A percentile compares a stretch with the other conserved stretches of the same genome.
Conservation (phyloP, 2,888 invertebrate genomes). For the Thalpophila matura region DNA sequence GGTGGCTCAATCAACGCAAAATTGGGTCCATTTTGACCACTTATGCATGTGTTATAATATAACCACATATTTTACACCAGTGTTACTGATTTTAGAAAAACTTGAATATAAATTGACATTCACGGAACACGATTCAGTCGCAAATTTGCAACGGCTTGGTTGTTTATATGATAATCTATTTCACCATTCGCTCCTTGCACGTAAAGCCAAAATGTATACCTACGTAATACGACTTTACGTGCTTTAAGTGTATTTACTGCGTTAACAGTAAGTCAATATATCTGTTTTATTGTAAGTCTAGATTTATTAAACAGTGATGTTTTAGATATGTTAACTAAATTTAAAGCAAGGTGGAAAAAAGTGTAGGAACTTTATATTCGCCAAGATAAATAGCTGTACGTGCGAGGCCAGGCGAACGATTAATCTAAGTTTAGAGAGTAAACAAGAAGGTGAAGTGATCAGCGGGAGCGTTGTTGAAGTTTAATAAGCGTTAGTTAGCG, state of each 20-base stretch:
- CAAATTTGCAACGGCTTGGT: conserved; percentile 51
- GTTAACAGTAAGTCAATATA: conserved; percentile 42
- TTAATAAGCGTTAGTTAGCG: conserved; percentile 90
- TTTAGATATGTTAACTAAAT: conserved; percentile 44
- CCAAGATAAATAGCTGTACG: conserved; percentile 78
- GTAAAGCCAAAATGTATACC: conserved; percentile 57
- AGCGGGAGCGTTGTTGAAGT: conserved; percentile 88
- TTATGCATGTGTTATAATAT: conserved; percentile 9
- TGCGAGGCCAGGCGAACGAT: conserved; percentile 82
- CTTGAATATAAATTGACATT: conserved; percentile 46
- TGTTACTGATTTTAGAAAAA: conserved; percentile 33
- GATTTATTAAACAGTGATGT: conserved; percentile 37
- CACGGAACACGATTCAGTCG: conserved; percentile 61
- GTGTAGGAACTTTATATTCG: conserved; percentile 68
- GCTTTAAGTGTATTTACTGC: conserved; percentile 22
- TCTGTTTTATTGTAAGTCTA: conserved; percentile 52
- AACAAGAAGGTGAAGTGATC: conserved; percentile 90
- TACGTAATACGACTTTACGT: conserved; percentile 37
- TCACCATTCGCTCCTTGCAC: conserved; percentile 64
- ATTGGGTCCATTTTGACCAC: conserved; percentile 2
- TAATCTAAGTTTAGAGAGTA: conserved; percentile 90
- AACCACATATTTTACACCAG: conserved; percentile 11
- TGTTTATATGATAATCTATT: conserved; percentile 72
- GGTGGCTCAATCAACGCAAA: not conserved
- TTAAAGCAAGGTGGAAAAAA: conserved; percentile 46